phyloP scores from a whole-genome alignment of 2,888 invertebrate species.

The Amaurobius ferox region DNA sequence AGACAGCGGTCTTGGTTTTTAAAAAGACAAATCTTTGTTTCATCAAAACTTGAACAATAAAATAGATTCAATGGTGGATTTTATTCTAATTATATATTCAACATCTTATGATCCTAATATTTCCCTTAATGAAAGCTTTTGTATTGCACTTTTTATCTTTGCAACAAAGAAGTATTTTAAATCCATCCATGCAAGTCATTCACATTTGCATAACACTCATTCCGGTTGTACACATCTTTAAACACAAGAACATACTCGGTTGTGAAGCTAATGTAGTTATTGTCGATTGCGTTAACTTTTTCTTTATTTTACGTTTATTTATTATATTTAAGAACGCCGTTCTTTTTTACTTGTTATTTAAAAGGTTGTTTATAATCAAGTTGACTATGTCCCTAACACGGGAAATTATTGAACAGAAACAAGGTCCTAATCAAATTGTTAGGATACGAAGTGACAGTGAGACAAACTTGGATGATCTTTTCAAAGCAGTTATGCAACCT shows the following conservation, averaged over 20 bases:
- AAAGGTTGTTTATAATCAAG: neutral
- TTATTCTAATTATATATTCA: too few relatives aligned
- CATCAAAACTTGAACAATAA: too few relatives aligned
- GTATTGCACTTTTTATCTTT: too few relatives aligned
- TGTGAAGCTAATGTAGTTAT: slow-evolving; percentile 10
- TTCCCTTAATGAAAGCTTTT: too few relatives aligned
- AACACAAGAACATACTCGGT: neutral
- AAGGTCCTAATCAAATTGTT: slow-evolving; percentile 81
- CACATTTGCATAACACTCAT: neutral
- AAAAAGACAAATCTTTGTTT: too few relatives aligned
- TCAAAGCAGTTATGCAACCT: slow-evolving; percentile 92
- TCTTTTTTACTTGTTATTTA: neutral
- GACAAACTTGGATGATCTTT: slow-evolving; percentile 95
- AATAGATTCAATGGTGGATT: too few relatives aligned
- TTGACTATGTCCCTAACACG: slow-evolving; percentile 68
- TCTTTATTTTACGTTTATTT: neutral
- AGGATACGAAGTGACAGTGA: slow-evolving; percentile 97
- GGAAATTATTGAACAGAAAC: slow-evolving; percentile 74
- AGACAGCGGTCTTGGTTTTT: too few relatives aligned
- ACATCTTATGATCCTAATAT: too few relatives aligned
- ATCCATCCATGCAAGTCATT: too few relatives aligned
- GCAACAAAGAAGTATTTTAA: too few relatives aligned
- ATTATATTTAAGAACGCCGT: neutral
- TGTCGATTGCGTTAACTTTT: neutral
- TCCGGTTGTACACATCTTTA: neutral